Base-by-base conservation (phyloP, 2,113 vertebrate species). In the Edolisoma coerulescens region DNA sequence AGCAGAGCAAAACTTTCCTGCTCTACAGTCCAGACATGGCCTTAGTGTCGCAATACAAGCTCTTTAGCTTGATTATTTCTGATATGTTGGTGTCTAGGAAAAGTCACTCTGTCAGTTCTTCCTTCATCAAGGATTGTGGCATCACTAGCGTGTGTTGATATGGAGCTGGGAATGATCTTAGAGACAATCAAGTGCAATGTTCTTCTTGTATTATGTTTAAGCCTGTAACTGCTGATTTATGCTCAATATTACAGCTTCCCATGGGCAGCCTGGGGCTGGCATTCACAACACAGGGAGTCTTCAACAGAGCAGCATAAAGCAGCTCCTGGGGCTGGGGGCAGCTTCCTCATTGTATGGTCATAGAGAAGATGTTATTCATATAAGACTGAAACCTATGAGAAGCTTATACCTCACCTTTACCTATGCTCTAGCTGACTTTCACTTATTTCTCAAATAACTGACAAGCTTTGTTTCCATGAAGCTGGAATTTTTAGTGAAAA, bases 1-100 rank as follows among this genome's bases (percentile, higher is more conserved):
- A 71, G 26, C 41, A 90, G 16, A 65, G 20, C 10, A 69, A 73
- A 73, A 14, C 16, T 35, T 81, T 73, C 57, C 37, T 60, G 20
- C 14, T 13, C 54, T 32, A 32, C 24, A 26, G 27, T 39, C 30
- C 74, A 91, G 65, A 60, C 11, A 12, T 0, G 3, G 26, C 33
- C 30, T 54, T 17, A 50, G 20, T 21, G 23, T 41, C 22, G 53
- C 45, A 41, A 11, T 1, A 28, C 3, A 22, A 35, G 16, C 16
- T 27, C 17, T 76, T 80, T 39, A 80, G 3, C 21, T 56, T 35
- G 7, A 41, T 59, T 56, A 54, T 77, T 81, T 71, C 78, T 60
- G 13, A 26, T 69, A 23, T 0, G 0, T 24, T 17, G 1, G 9
- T n/a, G 6, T 24, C 9, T 12, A 68, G 24, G 47, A 78, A 42